A percentile compares a stretch with the other conserved stretches of the same genome.
Conservation (phyloP, 2,888 invertebrate genomes). For the Platycheirus albimanus region DNA sequence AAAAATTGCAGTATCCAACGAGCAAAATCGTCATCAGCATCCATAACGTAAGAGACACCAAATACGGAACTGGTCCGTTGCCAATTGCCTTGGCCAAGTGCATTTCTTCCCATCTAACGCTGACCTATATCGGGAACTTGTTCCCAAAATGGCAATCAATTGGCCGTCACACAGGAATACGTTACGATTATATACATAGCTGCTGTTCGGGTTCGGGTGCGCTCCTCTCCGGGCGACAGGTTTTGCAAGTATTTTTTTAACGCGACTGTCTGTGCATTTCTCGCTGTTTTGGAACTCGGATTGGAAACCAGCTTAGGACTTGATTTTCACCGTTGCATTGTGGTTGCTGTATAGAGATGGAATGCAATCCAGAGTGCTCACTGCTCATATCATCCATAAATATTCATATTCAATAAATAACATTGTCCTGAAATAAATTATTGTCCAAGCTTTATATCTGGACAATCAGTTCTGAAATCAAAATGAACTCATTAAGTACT, state of each 20-base stretch:
- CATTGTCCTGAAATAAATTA: slow-evolving; percentile 39
- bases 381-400: slow-evolving; percentile 8
- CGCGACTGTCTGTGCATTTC: slow-evolving; percentile 33
- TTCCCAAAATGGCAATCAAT: slow-evolving; percentile 70
- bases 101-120: slow-evolving; percentile 55
- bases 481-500: slow-evolving; percentile 57
- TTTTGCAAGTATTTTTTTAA: slow-evolving; percentile 58
- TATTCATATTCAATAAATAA: slow-evolving; percentile 48
- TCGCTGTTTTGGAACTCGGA: background rate
- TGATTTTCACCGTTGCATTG: slow-evolving; percentile 29
- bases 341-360: too few species aligned
- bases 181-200: slow-evolving; percentile 19
- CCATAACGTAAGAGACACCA: slow-evolving; percentile 42
- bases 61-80: slow-evolving; percentile 61
- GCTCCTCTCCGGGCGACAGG: slow-evolving; percentile 56
- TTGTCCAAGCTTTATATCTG: slow-evolving; percentile 33
- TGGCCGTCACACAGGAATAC: slow-evolving; percentile 48
- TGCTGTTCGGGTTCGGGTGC: too few species aligned
- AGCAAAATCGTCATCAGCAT: background rate
- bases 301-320: slow-evolving; percentile 39
- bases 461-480: slow-evolving; percentile 38
- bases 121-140: slow-evolving; percentile 69
- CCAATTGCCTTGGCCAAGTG: slow-evolving; percentile 67
- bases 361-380: slow-evolving; percentile 16
- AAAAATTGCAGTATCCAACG: slow-evolving; percentile 8